Evolutionary conservation across 2,888 invertebrate genomes (phyloP), one percentile per base, ranked within the genome.

Genomic region (Vanessa cardui): DNA sequence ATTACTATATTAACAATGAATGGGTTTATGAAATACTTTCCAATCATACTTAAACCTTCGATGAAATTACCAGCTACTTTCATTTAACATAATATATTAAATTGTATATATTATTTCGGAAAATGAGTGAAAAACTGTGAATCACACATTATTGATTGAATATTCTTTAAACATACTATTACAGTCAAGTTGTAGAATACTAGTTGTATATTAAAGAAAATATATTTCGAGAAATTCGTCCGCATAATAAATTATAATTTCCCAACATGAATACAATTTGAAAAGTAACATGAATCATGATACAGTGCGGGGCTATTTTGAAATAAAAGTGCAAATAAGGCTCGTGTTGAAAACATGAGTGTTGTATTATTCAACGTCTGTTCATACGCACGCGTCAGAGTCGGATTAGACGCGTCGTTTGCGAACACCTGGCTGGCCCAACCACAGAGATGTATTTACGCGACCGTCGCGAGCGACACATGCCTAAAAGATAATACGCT

Each of bases 271-370:
- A 49, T 58, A 59, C 52, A 46, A 60, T 60, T 46, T 47, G 33
- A 59, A 39, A 56, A 18, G 39, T 39, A 33, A 46, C 61, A 54
- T 59, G 66, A 66, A 54, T 52, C 60, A 60, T 56, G 52, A 50
- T 9, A 56, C 52, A 59, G 69, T 47, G 50, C 60, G 50, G 39
- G 33, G 18, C 54, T 65, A 46, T 69, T 63, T 46, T 60, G 60
- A 66, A 63, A 66, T 70, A 66, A 64, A 70, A 66, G 60, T 70
- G 63, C 63, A 70, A 64, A 70, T 63, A 64, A 66, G 62, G 54
- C 61, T 49, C 39, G 56, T 64, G 65, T 47, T 66, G 66, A 70
- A 70, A 70, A 52, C 66, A 56, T 60, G 63, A 66, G 39, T 56
- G 45, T 64, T 64, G 60, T 60, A 70, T 70, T 64, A 70, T 70